Conservation (phyloP, 2,113 vertebrate species). For the Leptobrachium ailaonicum region DNA sequence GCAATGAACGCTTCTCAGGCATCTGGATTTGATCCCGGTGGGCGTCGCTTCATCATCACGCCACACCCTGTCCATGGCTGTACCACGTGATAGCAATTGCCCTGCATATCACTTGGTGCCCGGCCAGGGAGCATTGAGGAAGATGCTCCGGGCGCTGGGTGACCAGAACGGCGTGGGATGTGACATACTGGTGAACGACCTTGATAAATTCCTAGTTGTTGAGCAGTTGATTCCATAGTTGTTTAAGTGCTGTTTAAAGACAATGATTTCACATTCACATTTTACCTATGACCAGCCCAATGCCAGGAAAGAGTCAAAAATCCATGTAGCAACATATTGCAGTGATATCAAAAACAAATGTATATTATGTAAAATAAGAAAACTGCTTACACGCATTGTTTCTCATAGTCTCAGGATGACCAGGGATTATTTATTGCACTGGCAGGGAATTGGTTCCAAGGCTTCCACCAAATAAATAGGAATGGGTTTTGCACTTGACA, state of each 20-base stretch:
- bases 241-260: background rate
- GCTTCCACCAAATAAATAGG: slow-evolving; percentile 34
- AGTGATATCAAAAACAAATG: background rate
- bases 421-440: slow-evolving; percentile 36
- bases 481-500: slow-evolving; percentile 34
- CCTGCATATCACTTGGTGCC: too few relatives aligned
- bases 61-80: too few relatives aligned
- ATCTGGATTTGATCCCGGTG: too few relatives aligned
- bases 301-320: background rate
- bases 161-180: too few relatives aligned
- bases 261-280: background rate
- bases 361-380: background rate
- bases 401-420: slow-evolving; percentile 16
- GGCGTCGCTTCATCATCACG: too few relatives aligned
- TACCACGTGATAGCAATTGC: too few relatives aligned
- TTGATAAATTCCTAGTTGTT: too few relatives aligned
- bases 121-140: too few relatives aligned
- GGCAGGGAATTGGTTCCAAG: slow-evolving; percentile 17
- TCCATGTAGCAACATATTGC: background rate
- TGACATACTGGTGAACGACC: too few relatives aligned
- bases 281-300: background rate
- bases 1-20: too few relatives aligned
- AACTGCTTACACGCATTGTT: slow-evolving; percentile 13
- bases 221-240: too few relatives aligned
- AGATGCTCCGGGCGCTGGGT: too few relatives aligned